These are phyloP conservation scores for Tuberolachnus salignus DNA, from an alignment of 2,888 invertebrate species.

Conservation along the genomic window DNA sequence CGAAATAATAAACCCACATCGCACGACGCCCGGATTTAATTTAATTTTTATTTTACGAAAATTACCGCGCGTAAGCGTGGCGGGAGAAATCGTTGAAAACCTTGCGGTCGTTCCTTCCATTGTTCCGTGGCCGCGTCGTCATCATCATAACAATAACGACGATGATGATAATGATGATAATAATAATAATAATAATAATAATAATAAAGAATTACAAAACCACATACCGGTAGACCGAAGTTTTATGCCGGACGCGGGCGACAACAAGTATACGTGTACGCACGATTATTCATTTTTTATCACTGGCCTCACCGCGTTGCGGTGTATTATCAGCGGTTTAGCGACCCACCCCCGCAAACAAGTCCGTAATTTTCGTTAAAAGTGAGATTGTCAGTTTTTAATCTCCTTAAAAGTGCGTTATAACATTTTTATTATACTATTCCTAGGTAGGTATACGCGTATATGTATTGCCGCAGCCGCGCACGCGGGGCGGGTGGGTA, in stretches of 20 bases:
- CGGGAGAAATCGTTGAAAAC: slow-evolving; percentile 19
- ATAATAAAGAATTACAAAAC: slow-evolving; percentile 39
- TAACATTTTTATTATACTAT: background rate
- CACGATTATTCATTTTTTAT: slow-evolving; percentile 50
- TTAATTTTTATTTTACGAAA: slow-evolving; percentile 14
- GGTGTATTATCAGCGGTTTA: background rate
- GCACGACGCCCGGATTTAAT: background rate
- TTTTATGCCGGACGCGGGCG: slow-evolving; percentile 28
- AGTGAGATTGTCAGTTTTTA: slow-evolving; percentile 20
- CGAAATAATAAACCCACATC: slow-evolving; percentile 29
- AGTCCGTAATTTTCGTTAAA: slow-evolving; percentile 19
- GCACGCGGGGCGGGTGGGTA: background rate
- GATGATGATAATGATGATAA: too few species aligned
- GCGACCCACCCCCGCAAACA: background rate
- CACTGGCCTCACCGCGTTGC: background rate
- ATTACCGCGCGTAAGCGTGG: background rate
- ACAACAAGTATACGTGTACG: too few species aligned
- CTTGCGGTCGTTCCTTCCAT: slow-evolving; percentile 13
- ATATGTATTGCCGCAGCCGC: too few species aligned
- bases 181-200: slow-evolving; percentile 27
- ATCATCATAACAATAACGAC: too few species aligned
- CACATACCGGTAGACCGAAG: background rate
- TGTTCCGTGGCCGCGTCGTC: slow-evolving; percentile 1
- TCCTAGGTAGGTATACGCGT: too few species aligned
- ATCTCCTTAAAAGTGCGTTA: background rate